Conservation (phyloP, 2,888 invertebrate species). For the Xanthorhoe designata region DNA sequence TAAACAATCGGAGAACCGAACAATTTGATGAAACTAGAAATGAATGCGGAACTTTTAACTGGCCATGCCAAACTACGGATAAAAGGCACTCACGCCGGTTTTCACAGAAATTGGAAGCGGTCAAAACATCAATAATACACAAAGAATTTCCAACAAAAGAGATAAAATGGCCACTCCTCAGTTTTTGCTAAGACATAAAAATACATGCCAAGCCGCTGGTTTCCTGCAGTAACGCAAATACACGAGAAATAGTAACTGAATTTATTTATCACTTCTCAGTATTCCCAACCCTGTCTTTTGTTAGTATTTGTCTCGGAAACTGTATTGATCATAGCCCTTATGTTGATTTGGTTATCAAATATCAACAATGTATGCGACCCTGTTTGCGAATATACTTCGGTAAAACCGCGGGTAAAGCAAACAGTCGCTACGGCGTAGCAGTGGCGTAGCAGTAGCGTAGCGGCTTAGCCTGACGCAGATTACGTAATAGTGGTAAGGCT, state of each 20-base stretch:
- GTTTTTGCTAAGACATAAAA: background rate
- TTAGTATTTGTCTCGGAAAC: background rate
- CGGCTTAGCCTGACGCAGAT: background rate
- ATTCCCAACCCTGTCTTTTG: background rate
- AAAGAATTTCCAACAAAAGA: background rate
- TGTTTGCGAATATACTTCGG: slow-evolving; percentile 2
- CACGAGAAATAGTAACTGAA: background rate
- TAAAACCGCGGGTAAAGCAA: background rate
- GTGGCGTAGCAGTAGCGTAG: slow-evolving; percentile 5
- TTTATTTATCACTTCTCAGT: background rate
- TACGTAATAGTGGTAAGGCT: background rate
- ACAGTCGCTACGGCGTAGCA: slow-evolving; percentile 10
- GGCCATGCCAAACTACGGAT: slow-evolving; percentile 2
- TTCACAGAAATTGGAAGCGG: slow-evolving; percentile 4
- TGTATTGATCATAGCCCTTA: background rate
- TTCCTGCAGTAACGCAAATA: background rate
- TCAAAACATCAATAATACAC: background rate
- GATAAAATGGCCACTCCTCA: background rate
- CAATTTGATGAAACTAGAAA: background rate
- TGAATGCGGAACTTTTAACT: slow-evolving; percentile 5
- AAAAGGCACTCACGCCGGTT: background rate
- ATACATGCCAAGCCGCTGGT: background rate
- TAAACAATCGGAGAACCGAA: background rate
- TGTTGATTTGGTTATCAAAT: slow-evolving; percentile 1
- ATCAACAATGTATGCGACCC: background rate